Evolutionary conservation across 2,888 invertebrate genomes (phyloP).

Genomic region (Phytoseiulus persimilis): DNA sequence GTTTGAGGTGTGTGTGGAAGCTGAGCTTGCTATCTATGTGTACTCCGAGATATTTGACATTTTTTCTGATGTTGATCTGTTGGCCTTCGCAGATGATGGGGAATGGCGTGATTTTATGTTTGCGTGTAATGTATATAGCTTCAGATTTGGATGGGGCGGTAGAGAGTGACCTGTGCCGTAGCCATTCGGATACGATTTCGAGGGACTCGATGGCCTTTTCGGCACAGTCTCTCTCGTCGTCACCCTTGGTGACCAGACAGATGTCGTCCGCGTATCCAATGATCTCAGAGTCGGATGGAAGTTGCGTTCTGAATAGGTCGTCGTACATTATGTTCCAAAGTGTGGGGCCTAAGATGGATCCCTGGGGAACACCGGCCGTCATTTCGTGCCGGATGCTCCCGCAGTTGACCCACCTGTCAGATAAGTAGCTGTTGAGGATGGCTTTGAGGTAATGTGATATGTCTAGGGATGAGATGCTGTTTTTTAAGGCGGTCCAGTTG

Average conservation of each 20-base stretch:
- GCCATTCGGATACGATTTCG: too few species aligned
- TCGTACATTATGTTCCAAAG: conserved; percentile 6
- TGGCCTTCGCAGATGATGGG: too few species aligned
- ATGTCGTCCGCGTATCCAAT: conserved; percentile 10
- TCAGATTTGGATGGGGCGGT: too few species aligned
- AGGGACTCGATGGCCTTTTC: neutral
- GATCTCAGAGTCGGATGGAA: neutral
- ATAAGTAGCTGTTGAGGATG: neutral
- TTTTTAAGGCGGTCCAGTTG: neutral
- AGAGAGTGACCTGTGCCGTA: too few species aligned
- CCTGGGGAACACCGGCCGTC: conserved; percentile 9
- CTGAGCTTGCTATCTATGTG: too few species aligned
- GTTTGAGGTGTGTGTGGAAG: too few species aligned
- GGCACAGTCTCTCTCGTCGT: neutral
- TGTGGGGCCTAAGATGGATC: too few species aligned
- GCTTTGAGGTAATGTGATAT: neutral
- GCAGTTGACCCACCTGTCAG: neutral
- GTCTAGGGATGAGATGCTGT: neutral
- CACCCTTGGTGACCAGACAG: neutral
- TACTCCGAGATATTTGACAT: too few species aligned
- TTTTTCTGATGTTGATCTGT: too few species aligned
- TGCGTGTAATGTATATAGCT: too few species aligned
- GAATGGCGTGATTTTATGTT: too few species aligned
- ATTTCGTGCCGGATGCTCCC: neutral
- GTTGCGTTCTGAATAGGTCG: neutral